These are phyloP conservation scores for Mastomys coucha DNA, from an alignment of 2,113 vertebrate genomes.

Conservation along the genomic window DNA sequence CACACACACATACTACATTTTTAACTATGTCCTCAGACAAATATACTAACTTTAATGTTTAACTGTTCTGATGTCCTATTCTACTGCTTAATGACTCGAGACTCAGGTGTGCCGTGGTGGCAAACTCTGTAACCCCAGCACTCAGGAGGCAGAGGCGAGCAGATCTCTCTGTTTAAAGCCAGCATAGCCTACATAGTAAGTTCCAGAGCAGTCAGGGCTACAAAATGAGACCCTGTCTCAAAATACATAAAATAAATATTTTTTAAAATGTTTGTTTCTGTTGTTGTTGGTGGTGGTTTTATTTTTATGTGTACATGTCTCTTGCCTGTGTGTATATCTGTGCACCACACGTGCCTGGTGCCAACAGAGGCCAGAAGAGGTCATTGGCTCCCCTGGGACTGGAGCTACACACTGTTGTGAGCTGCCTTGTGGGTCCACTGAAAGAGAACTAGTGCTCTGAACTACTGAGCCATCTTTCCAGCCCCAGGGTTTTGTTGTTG, in stretches of 20 bases:
- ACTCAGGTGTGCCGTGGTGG: background rate
- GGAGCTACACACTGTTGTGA: background rate
- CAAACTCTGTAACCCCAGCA: background rate
- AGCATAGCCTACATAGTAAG: too few relatives aligned
- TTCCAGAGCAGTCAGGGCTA: background rate
- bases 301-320: background rate
- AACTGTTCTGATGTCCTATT: background rate
- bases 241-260: background rate
- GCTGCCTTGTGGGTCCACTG: background rate
- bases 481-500: background rate
- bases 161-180: background rate
- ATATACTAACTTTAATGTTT: background rate
- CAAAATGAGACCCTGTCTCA: background rate
- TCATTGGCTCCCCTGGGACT: background rate
- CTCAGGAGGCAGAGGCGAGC: too few relatives aligned
- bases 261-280: background rate
- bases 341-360: background rate
- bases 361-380: background rate
- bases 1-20: background rate
- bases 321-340: background rate
- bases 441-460: background rate
- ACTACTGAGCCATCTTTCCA: background rate
- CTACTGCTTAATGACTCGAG: background rate
- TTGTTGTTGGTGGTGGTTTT: background rate
- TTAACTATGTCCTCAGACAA: background rate